These are phyloP conservation scores for Candoia aspera DNA, from an alignment of 2,113 vertebrate genomes.

Conservation along the genomic window DNA sequence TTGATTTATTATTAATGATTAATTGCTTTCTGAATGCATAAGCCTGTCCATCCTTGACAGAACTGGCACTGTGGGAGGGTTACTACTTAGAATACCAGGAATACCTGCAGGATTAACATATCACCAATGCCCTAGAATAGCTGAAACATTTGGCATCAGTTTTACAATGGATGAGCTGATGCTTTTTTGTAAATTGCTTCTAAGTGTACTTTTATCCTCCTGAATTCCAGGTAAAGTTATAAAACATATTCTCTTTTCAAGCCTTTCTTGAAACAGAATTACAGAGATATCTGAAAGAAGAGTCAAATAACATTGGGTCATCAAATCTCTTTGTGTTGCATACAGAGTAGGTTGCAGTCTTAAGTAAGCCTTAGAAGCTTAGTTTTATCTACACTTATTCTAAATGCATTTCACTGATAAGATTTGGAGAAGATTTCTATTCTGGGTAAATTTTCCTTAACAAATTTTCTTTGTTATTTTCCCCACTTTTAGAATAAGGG, in stretches of 20 bases:
- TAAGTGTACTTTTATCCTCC: not conserved
- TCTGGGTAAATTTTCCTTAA: not conserved
- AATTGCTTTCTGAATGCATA: not conserved
- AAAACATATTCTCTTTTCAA: not conserved
- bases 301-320: conserved; percentile 31
- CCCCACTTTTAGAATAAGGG: not conserved
- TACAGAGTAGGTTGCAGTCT: conserved; percentile 12
- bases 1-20: not conserved
- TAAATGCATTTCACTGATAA: not conserved
- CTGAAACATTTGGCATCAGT: conserved; percentile 7
- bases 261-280: not conserved
- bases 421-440: not conserved
- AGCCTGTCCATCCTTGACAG: not conserved
- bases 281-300: conserved; percentile 19
- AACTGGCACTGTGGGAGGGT: not conserved
- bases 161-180: conserved; percentile 2
- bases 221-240: conserved; percentile 20
- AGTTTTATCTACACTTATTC: not conserved
- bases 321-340: conserved; percentile 17
- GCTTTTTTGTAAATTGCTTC: not conserved
- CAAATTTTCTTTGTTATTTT: not conserved
- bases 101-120: conserved; percentile 10
- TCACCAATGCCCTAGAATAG: not conserved
- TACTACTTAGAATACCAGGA: not conserved
- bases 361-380: not conserved